These are phyloP conservation scores for Riparia riparia DNA, from an alignment of 2,113 vertebrate species.

Conservation along the genomic window DNA sequence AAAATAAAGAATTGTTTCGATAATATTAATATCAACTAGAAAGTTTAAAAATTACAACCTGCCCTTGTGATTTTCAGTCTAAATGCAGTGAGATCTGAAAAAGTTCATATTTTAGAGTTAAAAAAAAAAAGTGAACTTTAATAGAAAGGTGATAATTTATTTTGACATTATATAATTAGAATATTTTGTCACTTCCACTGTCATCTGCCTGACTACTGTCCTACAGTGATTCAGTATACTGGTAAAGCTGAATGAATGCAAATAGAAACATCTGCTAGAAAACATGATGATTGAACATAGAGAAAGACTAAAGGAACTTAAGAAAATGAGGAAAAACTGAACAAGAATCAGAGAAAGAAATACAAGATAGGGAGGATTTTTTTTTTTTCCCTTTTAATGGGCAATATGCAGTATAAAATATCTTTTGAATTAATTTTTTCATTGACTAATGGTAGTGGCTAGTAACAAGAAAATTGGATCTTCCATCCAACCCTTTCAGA, in stretches of 20 bases:
- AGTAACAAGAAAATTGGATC: not conserved
- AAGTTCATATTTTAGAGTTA: not conserved
- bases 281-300: not conserved
- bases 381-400: not conserved
- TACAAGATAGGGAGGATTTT: not conserved
- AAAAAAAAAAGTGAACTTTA: not conserved
- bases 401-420: not conserved
- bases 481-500: not conserved
- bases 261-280: not conserved
- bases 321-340: not conserved
- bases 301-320: not conserved
- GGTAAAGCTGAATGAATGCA: not conserved
- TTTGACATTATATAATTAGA: not conserved
- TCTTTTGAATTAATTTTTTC: not conserved
- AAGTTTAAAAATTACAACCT: not conserved
- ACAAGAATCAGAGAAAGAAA: not conserved
- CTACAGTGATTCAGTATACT: not conserved
- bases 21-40: not conserved
- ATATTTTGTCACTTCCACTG: not conserved
- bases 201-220: not conserved
- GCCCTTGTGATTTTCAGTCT: not conserved
- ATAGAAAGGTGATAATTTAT: not conserved
- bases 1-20: not conserved
- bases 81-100: not conserved
- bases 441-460: not conserved